phyloP scores from a whole-genome alignment of 2,113 vertebrate genomes.

The Zosterops pallidus region DNA sequence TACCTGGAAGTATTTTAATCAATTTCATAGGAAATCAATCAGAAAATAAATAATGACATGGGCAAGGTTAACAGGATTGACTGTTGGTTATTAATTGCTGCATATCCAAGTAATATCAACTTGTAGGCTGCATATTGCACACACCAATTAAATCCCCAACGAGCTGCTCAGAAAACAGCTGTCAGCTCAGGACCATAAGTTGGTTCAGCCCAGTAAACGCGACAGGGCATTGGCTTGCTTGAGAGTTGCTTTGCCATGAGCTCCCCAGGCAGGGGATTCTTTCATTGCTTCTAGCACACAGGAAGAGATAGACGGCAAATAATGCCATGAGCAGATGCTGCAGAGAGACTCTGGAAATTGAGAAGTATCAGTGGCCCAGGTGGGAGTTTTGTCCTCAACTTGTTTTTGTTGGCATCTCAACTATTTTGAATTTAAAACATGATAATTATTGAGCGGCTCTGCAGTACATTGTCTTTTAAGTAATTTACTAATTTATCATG shows the following conservation, averaged over 20 bases:
- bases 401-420: not conserved
- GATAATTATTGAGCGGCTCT: not conserved
- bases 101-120: not conserved
- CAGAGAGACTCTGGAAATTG: not conserved
- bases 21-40: accelerated
- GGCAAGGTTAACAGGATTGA: not conserved
- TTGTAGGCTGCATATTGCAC: not conserved
- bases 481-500: not conserved
- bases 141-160: not conserved
- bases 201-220: not conserved
- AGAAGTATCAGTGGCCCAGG: not conserved
- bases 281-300: not conserved
- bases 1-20: not conserved
- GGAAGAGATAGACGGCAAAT: not conserved
- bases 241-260: not conserved
- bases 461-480: not conserved
- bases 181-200: not conserved
- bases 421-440: not conserved
- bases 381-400: not conserved
- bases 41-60: not conserved
- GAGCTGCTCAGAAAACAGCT: not conserved
- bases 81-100: not conserved
- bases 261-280: not conserved
- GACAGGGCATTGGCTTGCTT: not conserved
- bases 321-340: accelerated